A percentile compares a stretch with the other conserved stretches of the same genome.
phyloP scores from a whole-genome alignment of 2,888 invertebrate genomes.

The Meliscaeva auricollis region DNA sequence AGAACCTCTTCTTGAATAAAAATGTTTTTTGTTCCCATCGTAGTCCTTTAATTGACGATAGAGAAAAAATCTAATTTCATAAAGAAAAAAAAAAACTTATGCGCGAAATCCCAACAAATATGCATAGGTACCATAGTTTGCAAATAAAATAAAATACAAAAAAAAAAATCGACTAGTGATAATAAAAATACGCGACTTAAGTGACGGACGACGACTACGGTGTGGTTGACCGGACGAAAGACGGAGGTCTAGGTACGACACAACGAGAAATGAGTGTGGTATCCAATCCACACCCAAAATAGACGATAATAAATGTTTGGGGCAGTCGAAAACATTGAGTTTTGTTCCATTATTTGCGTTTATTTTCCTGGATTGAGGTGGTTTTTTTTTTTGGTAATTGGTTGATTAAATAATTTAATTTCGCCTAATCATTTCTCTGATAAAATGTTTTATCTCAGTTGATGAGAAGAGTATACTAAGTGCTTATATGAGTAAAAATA shows the following conservation, averaged over 20 bases:
- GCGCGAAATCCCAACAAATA: slow-evolving; percentile 9
- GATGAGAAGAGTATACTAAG: too few species aligned
- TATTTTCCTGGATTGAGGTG: slow-evolving; percentile 36
- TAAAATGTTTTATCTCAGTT: slow-evolving; percentile 44
- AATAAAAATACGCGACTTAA: slow-evolving; percentile 67
- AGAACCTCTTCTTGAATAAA: not conserved
- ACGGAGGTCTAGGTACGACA: slow-evolving; percentile 44
- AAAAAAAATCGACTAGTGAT: slow-evolving; percentile 50
- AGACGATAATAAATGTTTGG: slow-evolving; percentile 66
- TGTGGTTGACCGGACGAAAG: slow-evolving; percentile 39
- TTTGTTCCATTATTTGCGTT: slow-evolving; percentile 35
- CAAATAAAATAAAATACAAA: slow-evolving; percentile 17
- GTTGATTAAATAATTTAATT: slow-evolving; percentile 5
- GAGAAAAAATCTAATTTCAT: slow-evolving; percentile 22
- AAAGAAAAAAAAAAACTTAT: slow-evolving; percentile 23
- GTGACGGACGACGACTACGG: slow-evolving; percentile 24
- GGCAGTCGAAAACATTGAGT: slow-evolving; percentile 58
- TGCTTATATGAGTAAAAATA: too few species aligned
- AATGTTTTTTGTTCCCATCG: not conserved
- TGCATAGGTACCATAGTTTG: slow-evolving; percentile 3
- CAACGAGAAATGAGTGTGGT: slow-evolving; percentile 62
- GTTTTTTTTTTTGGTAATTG: slow-evolving; percentile 49
- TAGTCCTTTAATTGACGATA: not conserved
- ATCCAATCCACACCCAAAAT: slow-evolving; percentile 74
- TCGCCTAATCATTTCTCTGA: slow-evolving; percentile 53